Percentiles rank a stretch among this genome's conserved stretches.
Evolutionary conservation across 2,113 vertebrate genomes (phyloP).

Genomic region (Martes martes): DNA sequence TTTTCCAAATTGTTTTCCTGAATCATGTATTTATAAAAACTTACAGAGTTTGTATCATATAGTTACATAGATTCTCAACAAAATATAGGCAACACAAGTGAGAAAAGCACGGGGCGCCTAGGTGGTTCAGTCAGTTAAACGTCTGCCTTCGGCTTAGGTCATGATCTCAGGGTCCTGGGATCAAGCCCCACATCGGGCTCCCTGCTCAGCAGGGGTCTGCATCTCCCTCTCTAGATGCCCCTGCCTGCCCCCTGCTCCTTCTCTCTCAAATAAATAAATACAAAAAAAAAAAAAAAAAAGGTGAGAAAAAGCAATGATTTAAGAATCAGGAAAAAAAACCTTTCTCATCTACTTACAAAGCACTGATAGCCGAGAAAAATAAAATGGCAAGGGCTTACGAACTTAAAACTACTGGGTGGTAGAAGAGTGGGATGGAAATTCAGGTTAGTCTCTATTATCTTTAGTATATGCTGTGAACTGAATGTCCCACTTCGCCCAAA

Average conservation of each 20-base stretch:
- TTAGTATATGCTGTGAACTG: neutral
- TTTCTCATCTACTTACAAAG: neutral
- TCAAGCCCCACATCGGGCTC: neutral
- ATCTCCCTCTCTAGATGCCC: neutral
- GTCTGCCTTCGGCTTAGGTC: too few relatives aligned
- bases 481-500: neutral
- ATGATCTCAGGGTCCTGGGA: neutral
- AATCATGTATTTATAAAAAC: slow-evolving; percentile 23
- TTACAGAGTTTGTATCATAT: neutral
- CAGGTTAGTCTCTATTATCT: neutral
- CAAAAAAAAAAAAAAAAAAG: too few relatives aligned
- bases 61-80: neutral
- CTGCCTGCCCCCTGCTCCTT: neutral
- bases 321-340: neutral
- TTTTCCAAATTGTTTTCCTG: neutral
- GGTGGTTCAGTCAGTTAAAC: too few relatives aligned
- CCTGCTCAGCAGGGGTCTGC: too few relatives aligned
- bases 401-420: neutral
- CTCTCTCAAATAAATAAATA: neutral
- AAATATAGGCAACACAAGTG: neutral
- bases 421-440: neutral
- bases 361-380: neutral
- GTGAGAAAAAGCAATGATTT: neutral
- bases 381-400: neutral
- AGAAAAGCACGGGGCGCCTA: too few relatives aligned